Evolutionary conservation across 30 jellyfish, hydroid and myxozoan species (phyloP).

Genomic region (Chrysaora quinquecirrha): DNA sequence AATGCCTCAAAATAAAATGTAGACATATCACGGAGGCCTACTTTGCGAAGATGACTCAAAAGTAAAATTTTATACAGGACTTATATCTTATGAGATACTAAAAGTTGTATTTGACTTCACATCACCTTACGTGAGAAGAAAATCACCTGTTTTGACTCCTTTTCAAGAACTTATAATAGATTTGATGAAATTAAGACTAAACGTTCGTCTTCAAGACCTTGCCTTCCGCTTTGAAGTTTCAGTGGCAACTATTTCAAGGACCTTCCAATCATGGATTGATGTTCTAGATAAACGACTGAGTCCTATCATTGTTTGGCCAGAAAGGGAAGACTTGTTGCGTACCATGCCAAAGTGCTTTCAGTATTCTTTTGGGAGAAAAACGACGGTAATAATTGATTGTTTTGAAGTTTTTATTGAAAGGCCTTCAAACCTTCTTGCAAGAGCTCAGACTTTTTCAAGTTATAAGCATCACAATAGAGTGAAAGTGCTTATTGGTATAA

Average conservation of each 20-base stretch:
- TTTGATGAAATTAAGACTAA: conserved; percentile 16
- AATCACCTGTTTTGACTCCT: background rate
- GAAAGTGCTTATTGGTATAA: conserved; percentile 42
- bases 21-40: background rate
- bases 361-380: background rate
- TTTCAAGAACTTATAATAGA: background rate
- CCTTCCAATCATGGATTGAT: conserved; percentile 5
- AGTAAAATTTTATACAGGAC: conserved; percentile 13
- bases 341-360: background rate
- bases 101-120: background rate
- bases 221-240: background rate
- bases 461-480: conserved; percentile 6
- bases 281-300: conserved; percentile 16
- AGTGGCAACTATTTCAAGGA: conserved; percentile 11
- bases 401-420: conserved; percentile 40
- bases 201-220: conserved; percentile 1
- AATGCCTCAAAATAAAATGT: background rate
- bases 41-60: background rate
- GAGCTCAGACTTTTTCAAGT: conserved; percentile 46
- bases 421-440: conserved; percentile 53
- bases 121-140: background rate
- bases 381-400: conserved; percentile 52
- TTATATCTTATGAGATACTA: background rate
- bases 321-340: background rate
- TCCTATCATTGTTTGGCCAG: background rate